Evolutionary conservation across 2,888 invertebrate genomes (phyloP), one percentile per base, ranked within the genome.

Genomic region (Noctua pronuba): DNA sequence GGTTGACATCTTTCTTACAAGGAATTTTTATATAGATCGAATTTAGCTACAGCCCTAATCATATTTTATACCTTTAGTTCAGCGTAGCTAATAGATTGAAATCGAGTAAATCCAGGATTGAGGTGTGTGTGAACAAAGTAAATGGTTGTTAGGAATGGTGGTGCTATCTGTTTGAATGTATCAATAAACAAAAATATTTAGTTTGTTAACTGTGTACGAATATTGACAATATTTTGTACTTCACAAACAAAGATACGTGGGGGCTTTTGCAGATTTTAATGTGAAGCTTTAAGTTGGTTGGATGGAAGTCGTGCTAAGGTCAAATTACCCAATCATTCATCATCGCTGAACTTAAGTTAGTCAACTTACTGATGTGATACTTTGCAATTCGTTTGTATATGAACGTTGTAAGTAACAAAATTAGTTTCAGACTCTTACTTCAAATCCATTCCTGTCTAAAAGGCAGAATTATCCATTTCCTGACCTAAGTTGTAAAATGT

Each of bases 121-220:
- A 85, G 79, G 86, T 86, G 88, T 85, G 83, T 86, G 80, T 86
- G 81, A 84, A 86, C 79, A 80, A 86, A 88, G 88, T 90, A 90
- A 89, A 91, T 89, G 92, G 94, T 94, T 93, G 94, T 93, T 92
- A 91, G 91, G 93, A 94, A 93, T 92, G 94, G 95, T 95, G 96
- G 96, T 96, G 96, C 96, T 96, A 95, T 94, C 91, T 91, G 93
- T 93, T 92, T 92, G 92, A 91, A 91, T 92, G 91, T 92, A 92
- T 90, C 89, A 80, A 90, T 84, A 83, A 80, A 82, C 80, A 73
- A 83, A 80, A 82, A 80, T 80, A 85, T 87, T 88, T 86, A 86
- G 89, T 89, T 82, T 86, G 77, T 86, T 82, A 80, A 80, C 83
- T 75, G 72, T 84, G 83, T 87, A 85, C 82, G 78, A 85, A 80